Percentiles rank a stretch among this genome's conserved stretches.
Evolutionary conservation across 2,797 vertebrate species (phyloP).

Genomic region (Ctenopoma kingsleyae): DNA sequence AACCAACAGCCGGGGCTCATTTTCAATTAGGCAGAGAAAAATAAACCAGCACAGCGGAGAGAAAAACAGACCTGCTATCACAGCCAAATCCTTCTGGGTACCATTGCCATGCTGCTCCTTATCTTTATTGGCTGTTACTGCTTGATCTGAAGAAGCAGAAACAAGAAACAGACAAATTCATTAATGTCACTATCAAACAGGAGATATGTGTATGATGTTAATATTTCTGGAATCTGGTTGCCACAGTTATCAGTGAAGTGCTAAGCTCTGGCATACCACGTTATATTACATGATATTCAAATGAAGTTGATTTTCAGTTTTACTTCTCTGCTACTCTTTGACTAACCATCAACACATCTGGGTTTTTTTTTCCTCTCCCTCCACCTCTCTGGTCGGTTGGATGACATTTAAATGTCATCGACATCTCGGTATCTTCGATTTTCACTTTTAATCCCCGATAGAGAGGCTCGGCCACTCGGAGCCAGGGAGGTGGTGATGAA

Average conservation of each 20-base stretch:
- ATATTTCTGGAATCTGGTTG: background rate
- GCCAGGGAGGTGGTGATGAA: background rate
- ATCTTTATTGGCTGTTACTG: slow-evolving; percentile 78
- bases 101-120: slow-evolving; percentile 86
- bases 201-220: background rate
- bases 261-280: background rate
- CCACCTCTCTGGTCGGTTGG: too few relatives aligned
- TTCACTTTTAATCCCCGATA: background rate
- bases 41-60: slow-evolving; percentile 35
- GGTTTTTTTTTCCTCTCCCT: too few relatives aligned
- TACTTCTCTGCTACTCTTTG: background rate
- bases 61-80: slow-evolving; percentile 92
- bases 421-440: slow-evolving; percentile 4
- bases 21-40: slow-evolving; percentile 59
- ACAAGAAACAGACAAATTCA: slow-evolving; percentile 37
- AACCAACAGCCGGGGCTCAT: slow-evolving; percentile 62
- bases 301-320: background rate
- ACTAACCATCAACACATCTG: background rate
- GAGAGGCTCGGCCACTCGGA: background rate
- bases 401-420: slow-evolving; percentile 16
- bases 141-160: slow-evolving; percentile 71
- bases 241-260: background rate
- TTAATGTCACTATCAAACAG: slow-evolving; percentile 22
- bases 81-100: slow-evolving; percentile 89
- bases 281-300: background rate